Base-by-base conservation (phyloP, 2,113 vertebrate species). In the Oreochromis spilurus region DNA sequence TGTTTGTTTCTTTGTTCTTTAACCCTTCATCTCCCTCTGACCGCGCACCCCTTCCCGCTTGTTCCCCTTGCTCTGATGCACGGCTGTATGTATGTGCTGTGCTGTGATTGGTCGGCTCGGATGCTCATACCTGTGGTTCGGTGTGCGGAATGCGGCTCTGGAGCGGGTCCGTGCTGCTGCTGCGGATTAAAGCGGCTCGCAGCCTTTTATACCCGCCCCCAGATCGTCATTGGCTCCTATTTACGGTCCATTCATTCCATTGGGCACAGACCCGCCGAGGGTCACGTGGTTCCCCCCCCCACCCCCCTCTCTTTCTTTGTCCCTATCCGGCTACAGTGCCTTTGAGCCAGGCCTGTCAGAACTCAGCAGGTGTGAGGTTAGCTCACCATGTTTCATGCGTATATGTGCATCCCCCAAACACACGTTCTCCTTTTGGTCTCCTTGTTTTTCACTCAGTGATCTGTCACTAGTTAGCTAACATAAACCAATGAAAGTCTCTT, bases 211-310 rank as follows among this genome's bases (percentile, higher is more conserved):
- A 94, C 5, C 79, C 88, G 54, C 87, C 91, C 87, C 82, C 84
- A 4, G 9, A 14, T 81, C 80, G 86, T 70, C 17, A 95, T 95
- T 95, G 94, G 94, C 81, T 92, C 82, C 92, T 94, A 94, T 93
- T 94, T 94, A 60, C 70, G 79, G 92, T 94, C 90, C 89, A 94
- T 95, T 94, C 92, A 95, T 90, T 91, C 87, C n/a, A 94, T 94
- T 94, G 93, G 94, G 55, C 29, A 3, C n/a, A 67, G 29, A 7
- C 31, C 17, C 10, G 10, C 52, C 2, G 48, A 21, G 2, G 58
- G 58, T 62, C 89, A 90, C 79, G 24, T 92, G 90, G 16, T 38
- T 9, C 13, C 2, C 10, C 38, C 36, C 75, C 26, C 3, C 10
- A 24, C 50, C 2, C 12, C 1, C 58, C 21, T 9, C 57, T 19